phyloP scores from a whole-genome alignment of 2,888 invertebrate genomes.

The Pomacea canaliculata region DNA sequence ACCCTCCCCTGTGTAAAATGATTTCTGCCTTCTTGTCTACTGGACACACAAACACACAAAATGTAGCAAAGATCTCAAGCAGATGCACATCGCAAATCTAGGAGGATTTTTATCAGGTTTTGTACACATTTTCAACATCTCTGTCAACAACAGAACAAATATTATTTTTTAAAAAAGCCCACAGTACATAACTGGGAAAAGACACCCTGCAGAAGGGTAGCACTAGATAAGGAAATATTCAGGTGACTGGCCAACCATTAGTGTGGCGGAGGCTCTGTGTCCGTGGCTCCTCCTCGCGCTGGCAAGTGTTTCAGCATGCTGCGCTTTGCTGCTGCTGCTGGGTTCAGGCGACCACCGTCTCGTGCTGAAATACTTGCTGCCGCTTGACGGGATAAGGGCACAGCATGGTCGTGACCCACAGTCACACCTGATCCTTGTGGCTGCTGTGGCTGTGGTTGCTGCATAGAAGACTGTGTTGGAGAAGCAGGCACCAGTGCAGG shows the following conservation, averaged over 20 bases:
- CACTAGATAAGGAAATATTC: too few relatives aligned
- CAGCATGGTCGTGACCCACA: constrained; percentile 12
- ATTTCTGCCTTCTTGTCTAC: too few relatives aligned
- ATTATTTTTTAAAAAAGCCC: too few relatives aligned
- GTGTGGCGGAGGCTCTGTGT: constrained; percentile 63
- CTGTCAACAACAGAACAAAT: too few relatives aligned
- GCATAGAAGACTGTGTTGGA: constrained; percentile 6
- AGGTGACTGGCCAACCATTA: constrained; percentile 31
- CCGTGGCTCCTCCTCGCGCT: constrained; percentile 56
- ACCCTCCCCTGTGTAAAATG: too few relatives aligned
- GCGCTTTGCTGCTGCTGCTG: constrained; percentile 57
- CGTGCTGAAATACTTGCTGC: constrained; percentile 16
- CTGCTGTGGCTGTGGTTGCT: constrained; percentile 17
- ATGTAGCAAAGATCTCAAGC: too few relatives aligned
- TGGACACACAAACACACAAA: too few relatives aligned
- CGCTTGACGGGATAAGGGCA: constrained; percentile 20
- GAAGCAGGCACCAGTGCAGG: constrained; percentile 18
- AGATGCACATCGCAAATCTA: too few relatives aligned
- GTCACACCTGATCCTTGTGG: constrained; percentile 18
- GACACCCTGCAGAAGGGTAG: too few relatives aligned
- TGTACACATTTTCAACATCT: too few relatives aligned
- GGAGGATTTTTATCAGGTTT: too few relatives aligned
- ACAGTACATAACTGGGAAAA: too few relatives aligned
- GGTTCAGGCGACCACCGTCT: constrained; percentile 45
- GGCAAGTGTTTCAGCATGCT: constrained; percentile 66